Evolutionary conservation across 53 echinoderm and acorn worm species (phyloP).

Genomic region (Crossaster papposus): DNA sequence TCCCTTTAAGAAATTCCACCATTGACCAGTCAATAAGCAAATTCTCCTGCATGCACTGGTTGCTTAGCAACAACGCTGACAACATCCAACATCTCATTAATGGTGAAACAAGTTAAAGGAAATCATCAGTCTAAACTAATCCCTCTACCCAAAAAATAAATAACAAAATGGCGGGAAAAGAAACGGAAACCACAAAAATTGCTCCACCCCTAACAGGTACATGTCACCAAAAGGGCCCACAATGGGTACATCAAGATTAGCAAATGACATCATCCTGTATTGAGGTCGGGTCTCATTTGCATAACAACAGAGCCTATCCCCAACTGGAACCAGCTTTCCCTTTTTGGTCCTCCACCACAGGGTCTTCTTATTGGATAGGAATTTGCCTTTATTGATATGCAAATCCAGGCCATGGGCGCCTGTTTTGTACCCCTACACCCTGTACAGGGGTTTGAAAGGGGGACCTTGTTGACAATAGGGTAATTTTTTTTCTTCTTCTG

Average conservation of each 20-base stretch:
- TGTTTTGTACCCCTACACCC: background rate
- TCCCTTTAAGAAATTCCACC: background rate
- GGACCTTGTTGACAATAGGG: slow-evolving; percentile 12
- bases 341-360: background rate
- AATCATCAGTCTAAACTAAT: background rate
- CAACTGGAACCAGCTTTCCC: slow-evolving; percentile 15
- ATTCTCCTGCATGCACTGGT: background rate
- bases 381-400: background rate
- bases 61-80: background rate
- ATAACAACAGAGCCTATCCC: slow-evolving; percentile 36
- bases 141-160: background rate
- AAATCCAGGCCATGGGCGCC: slow-evolving; percentile 14
- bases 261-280: slow-evolving; percentile 37
- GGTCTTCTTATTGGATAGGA: background rate
- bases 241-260: background rate
- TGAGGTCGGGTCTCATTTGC: slow-evolving; percentile 15
- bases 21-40: background rate
- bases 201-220: background rate
- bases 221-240: background rate
- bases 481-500: background rate
- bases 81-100: background rate
- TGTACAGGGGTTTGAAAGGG: slow-evolving; percentile 1
- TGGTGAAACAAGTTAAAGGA: background rate
- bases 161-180: background rate
- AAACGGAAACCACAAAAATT: background rate